Percentiles rank a stretch among this genome's conserved stretches.
Conservation (phyloP, 1,140 invertebrate genomes). For the Pseudomyrmex cubaensis region DNA sequence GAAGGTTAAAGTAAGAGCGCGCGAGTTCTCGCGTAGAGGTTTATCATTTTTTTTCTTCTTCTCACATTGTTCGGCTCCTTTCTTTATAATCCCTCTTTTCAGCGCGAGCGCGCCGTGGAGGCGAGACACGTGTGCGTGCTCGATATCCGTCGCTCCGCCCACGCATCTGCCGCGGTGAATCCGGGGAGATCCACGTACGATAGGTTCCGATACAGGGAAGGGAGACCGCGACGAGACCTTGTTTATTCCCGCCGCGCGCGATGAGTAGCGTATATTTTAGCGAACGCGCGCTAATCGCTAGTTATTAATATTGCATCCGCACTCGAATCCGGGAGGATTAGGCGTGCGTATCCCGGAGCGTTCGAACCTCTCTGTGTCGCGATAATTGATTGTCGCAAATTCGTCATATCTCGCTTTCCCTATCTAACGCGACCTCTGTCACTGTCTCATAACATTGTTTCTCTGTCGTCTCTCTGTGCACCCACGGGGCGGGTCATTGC, state of each 20-base stretch:
- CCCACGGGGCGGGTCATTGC: slow-evolving; percentile 47
- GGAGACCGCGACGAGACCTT: slow-evolving; percentile 55
- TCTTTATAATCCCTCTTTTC: slow-evolving; percentile 39
- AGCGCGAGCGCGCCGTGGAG: slow-evolving; percentile 54
- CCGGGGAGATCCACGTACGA: slow-evolving; percentile 18
- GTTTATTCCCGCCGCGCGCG: slow-evolving; percentile 71
- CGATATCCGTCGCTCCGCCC: slow-evolving; percentile 70
- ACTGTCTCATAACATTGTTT: slow-evolving; percentile 35
- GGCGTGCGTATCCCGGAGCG: slow-evolving; percentile 24
- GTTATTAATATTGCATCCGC: slow-evolving; percentile 82
- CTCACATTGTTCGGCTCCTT: background rate
- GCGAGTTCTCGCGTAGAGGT: slow-evolving; percentile 21
- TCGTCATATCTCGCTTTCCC: slow-evolving; percentile 72
- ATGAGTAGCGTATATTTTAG: slow-evolving; percentile 71
- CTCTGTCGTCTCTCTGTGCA: slow-evolving; percentile 14
- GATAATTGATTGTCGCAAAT: slow-evolving; percentile 79
- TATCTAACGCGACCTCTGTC: slow-evolving; percentile 40
- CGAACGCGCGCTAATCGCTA: slow-evolving; percentile 69
- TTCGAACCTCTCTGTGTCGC: slow-evolving; percentile 53
- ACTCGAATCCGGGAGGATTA: slow-evolving; percentile 69
- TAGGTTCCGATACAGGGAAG: slow-evolving; percentile 27
- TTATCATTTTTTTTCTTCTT: slow-evolving; percentile 16
- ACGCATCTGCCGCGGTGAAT: slow-evolving; percentile 47
- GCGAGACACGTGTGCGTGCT: slow-evolving; percentile 73
- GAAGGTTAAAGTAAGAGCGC: slow-evolving; percentile 17